Conservation (phyloP, 1,140 invertebrate species). For the Bombus waltoni region DNA sequence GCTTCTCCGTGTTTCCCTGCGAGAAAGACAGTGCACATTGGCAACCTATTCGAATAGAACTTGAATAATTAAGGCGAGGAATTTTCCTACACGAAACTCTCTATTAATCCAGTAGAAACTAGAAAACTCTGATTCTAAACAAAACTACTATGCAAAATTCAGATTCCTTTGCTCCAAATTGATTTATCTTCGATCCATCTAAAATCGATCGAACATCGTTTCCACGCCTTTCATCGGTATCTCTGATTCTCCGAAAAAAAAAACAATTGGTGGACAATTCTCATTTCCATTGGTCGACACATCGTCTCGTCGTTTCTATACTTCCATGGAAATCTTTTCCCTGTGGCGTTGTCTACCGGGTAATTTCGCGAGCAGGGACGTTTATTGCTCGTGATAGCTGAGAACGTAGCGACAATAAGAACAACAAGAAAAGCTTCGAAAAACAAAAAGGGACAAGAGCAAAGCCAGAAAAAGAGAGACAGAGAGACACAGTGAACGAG, state of each 20-base stretch:
- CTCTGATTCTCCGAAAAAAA: not conserved
- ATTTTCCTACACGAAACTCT: no score
- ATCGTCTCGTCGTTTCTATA: not conserved
- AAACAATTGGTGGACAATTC: constrained; percentile 12
- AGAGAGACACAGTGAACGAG: constrained; percentile 48
- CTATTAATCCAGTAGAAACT: no score
- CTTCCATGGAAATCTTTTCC: constrained; percentile 39
- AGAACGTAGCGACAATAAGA: constrained; percentile 50
- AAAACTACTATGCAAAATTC: no score
- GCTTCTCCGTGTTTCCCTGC: not conserved
- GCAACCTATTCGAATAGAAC: not conserved
- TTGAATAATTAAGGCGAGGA: no score
- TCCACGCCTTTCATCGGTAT: not conserved
- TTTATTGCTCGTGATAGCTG: constrained; percentile 65
- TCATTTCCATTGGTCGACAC: constrained; percentile 18
- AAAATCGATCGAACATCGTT: not conserved
- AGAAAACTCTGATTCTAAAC: not conserved
- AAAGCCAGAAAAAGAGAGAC: constrained; percentile 49
- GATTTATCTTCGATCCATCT: not conserved
- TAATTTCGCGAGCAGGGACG: constrained; percentile 57
- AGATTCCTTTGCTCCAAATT: no score
- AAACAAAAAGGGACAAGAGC: constrained; percentile 12
- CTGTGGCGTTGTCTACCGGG: constrained; percentile 33
- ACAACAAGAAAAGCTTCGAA: constrained; percentile 27
- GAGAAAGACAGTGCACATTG: constrained; percentile 1